phyloP scores from a whole-genome alignment of 2,888 invertebrate genomes.

The Campoplex nolae region DNA sequence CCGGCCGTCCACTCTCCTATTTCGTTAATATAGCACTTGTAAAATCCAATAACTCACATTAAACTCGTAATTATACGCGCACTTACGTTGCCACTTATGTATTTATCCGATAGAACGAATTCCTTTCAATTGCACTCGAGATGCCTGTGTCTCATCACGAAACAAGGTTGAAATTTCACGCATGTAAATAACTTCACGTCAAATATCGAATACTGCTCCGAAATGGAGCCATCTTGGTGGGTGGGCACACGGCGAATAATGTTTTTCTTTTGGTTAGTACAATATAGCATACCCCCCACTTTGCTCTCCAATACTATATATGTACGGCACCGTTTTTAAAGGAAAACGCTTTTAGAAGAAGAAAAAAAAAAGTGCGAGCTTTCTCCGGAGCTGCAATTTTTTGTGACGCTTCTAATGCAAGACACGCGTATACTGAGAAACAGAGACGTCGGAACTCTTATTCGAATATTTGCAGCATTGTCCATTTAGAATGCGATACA shows the following conservation, averaged over 20 bases:
- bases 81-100: slow-evolving; percentile 49
- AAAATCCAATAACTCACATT: slow-evolving; percentile 67
- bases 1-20: slow-evolving; percentile 75
- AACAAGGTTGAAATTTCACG: slow-evolving; percentile 72
- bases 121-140: slow-evolving; percentile 12
- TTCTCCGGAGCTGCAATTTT: background rate
- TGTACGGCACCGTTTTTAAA: slow-evolving; percentile 19
- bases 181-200: slow-evolving; percentile 82
- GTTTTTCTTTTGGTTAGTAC: slow-evolving; percentile 75
- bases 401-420: background rate
- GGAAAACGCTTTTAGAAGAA: background rate
- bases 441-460: background rate
- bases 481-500: background rate
- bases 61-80: slow-evolving; percentile 66
- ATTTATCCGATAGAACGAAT: slow-evolving; percentile 1
- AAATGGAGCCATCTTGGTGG: slow-evolving; percentile 83
- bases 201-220: slow-evolving; percentile 82
- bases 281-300: slow-evolving; percentile 23
- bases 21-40: slow-evolving; percentile 61
- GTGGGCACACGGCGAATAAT: slow-evolving; percentile 80
- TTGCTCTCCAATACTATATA: background rate
- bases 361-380: background rate
- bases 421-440: background rate
- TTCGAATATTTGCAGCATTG: slow-evolving; percentile 4
- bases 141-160: slow-evolving; percentile 55